Evolutionary conservation across 2,888 invertebrate genomes (phyloP), one percentile per base, ranked within the genome.

Genomic region (Anthophora plumipes): DNA sequence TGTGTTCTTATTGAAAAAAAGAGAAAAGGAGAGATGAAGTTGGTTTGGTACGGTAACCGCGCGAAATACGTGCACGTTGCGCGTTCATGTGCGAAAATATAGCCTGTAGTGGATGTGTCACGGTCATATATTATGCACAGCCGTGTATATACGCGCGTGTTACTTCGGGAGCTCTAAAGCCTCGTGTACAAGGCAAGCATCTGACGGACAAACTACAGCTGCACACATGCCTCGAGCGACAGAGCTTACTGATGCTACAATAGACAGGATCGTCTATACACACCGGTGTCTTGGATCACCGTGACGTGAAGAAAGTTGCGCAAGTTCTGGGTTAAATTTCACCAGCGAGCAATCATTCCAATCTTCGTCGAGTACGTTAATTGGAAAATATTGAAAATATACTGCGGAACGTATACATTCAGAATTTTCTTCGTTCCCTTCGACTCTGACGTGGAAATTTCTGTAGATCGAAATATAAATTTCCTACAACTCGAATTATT

Each of bases 171-270:
- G 61, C 71, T 66, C 55, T 41, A 61, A 80, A 80, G 72, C 70
- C 50, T 25, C 60, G 70, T 55, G 57, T 43, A 68, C 77, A 54
- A 48, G 59, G 63, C 63, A 43, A 37, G 64, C 74, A 50, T 52
- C 66, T 60, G 69, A 80, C 76, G 72, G 70, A 76, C 82, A 80
- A 82, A 80, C 67, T 73, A 60, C 50, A 72, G 50, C 31, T 60
- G 80, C 68, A 74, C 66, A 70, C 80, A 54, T 50, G 77, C 77
- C 73, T 31, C 39, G 46, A 75, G 75, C 64, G 75, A 25, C 12
- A 54, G 54, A 12, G 37, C 61, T 77, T 17, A 37, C 64, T 14
- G 43, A 60, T 39, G 63, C 72, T 63, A 69, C 80, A 72, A 73
- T 68, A 43, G 52, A 61, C 70, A 52, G 37, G 9, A 1, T 14